Evolutionary conservation across 1,140 invertebrate genomes (phyloP).

Genomic region (Drosophila arawakana): DNA sequence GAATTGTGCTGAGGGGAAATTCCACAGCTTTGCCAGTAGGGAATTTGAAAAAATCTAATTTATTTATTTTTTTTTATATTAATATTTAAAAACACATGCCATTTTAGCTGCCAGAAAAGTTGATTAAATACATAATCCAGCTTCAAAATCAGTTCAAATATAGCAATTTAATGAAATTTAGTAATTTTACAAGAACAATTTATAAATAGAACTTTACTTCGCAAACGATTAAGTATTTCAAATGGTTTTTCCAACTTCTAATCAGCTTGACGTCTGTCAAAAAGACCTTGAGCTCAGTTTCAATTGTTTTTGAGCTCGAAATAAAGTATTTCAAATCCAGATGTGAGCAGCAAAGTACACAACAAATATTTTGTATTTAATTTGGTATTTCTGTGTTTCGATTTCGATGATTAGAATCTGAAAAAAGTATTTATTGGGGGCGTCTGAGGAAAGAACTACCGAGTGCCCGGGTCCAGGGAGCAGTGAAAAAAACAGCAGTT

Average conservation of each 20-base stretch:
- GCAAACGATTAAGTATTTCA: too few relatives aligned
- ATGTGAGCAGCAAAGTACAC: slow-evolving; percentile 13
- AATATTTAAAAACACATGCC: too few relatives aligned
- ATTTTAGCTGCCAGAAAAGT: too few relatives aligned
- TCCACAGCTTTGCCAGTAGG: too few relatives aligned
- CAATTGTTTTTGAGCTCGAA: background rate
- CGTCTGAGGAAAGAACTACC: slow-evolving; percentile 40
- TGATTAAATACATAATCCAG: too few relatives aligned
- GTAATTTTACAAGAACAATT: too few relatives aligned
- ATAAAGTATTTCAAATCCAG: background rate
- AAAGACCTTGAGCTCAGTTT: background rate
- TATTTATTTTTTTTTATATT: too few relatives aligned
- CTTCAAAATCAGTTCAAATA: too few relatives aligned
- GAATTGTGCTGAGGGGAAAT: too few relatives aligned
- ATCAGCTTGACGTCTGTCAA: slow-evolving; percentile 8
- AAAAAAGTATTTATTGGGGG: slow-evolving; percentile 42
- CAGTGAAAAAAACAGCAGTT: slow-evolving; percentile 9
- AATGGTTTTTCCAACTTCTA: background rate
- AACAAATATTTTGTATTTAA: background rate
- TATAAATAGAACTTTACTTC: too few relatives aligned
- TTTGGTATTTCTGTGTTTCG: background rate
- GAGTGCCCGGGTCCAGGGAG: slow-evolving; percentile 20
- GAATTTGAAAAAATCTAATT: too few relatives aligned
- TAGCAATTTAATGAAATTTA: too few relatives aligned
- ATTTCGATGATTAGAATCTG: slow-evolving; percentile 23